A percentile compares a stretch with the other conserved stretches of the same genome.
Evolutionary conservation across 2,113 vertebrate species (phyloP).

Genomic region (Phrynocephalus versicolor): DNA sequence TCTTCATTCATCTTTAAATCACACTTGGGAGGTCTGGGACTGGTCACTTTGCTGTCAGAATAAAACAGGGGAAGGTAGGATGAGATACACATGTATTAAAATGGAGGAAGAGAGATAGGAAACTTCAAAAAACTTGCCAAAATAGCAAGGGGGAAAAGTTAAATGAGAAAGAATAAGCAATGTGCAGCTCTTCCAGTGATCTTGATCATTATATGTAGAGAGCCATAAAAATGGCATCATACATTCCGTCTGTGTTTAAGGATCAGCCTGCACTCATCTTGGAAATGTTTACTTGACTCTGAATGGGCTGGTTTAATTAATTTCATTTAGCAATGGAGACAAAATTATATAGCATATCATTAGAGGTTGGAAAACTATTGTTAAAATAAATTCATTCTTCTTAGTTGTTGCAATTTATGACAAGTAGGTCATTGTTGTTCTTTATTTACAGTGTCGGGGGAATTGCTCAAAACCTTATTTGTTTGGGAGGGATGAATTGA

Average conservation of each 20-base stretch:
- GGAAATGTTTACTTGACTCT: not conserved
- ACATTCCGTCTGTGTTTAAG: fast-evolving
- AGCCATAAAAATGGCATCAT: not conserved
- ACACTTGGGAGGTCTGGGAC: not conserved
- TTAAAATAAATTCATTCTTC: too few relatives aligned
- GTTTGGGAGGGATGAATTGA: too few relatives aligned
- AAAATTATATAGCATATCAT: not conserved
- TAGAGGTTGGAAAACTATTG: not conserved
- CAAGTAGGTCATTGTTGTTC: too few relatives aligned
- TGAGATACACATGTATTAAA: not conserved
- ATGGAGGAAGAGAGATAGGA: not conserved
- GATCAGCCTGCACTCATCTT: not conserved
- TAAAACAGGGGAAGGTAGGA: not conserved
- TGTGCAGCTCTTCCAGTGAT: not conserved
- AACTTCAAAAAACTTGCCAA: not conserved
- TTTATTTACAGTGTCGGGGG: too few relatives aligned
- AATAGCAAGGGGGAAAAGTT: not conserved
- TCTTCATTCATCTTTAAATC: not conserved
- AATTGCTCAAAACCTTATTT: too few relatives aligned
- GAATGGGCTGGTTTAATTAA: not conserved
- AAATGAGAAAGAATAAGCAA: not conserved
- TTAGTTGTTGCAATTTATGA: too few relatives aligned
- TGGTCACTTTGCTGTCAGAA: not conserved
- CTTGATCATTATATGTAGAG: not conserved
- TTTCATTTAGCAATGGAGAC: not conserved